Conservation (phyloP, 1,140 invertebrate genomes). For the Orchesella cincta region DNA sequence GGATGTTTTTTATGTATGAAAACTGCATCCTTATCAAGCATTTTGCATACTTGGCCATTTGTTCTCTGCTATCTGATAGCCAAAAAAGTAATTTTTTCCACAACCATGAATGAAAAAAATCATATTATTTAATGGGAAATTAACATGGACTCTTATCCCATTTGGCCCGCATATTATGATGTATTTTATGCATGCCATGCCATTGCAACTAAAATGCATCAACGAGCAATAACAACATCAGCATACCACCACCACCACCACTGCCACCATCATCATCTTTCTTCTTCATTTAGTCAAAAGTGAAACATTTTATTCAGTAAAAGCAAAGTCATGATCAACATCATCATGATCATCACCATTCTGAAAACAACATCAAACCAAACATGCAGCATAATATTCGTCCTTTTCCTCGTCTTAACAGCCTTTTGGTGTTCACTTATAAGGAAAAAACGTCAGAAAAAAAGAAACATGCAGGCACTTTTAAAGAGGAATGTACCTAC, state of each 20-base stretch:
- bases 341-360: neutral
- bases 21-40: too few species aligned
- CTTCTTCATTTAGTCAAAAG: neutral
- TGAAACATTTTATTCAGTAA: neutral
- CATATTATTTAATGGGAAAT: too few species aligned
- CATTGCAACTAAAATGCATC: constrained; percentile 12
- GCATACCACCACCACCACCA: neutral
- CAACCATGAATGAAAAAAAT: too few species aligned
- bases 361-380: neutral
- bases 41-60: too few species aligned
- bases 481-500: neutral
- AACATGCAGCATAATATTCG: neutral
- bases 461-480: neutral
- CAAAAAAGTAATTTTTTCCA: too few species aligned
- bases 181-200: constrained; percentile 2
- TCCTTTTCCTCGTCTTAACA: neutral
- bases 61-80: too few species aligned
- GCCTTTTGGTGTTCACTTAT: neutral
- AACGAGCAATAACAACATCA: neutral
- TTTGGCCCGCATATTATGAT: too few species aligned
- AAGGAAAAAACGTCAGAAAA: neutral
- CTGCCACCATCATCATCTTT: neutral
- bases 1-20: too few species aligned
- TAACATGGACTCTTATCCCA: too few species aligned
- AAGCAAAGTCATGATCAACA: constrained; percentile 6